These are phyloP conservation scores for Grapholita molesta DNA, from an alignment of 1,140 invertebrate genomes.

Conservation along the genomic window DNA sequence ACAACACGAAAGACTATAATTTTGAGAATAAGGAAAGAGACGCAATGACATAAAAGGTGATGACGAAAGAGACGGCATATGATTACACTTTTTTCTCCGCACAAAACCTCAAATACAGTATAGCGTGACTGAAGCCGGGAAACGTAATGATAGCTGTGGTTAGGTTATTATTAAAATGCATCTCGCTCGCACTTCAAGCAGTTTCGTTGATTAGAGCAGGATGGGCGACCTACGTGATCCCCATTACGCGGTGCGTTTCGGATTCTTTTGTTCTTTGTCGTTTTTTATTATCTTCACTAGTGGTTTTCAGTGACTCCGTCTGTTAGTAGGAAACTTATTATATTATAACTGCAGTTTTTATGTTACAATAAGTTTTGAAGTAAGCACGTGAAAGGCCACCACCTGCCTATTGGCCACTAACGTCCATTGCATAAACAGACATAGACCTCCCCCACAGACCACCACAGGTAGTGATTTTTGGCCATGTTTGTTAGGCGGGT, in stretches of 20 bases:
- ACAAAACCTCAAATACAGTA: slow-evolving; percentile 32
- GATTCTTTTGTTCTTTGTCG: slow-evolving; percentile 50
- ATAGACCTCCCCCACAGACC: no score
- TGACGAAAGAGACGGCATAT: slow-evolving; percentile 7
- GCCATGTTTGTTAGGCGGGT: no score
- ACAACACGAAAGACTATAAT: not conserved
- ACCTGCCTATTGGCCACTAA: no score
- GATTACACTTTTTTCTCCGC: slow-evolving; percentile 9
- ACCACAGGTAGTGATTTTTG: no score
- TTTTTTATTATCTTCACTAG: slow-evolving; percentile 29
- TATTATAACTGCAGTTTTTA: not conserved
- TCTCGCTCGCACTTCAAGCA: slow-evolving; percentile 49
- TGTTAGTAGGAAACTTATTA: not conserved
- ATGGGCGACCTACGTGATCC: slow-evolving; percentile 65
- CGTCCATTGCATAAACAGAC: no score
- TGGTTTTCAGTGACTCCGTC: not conserved
- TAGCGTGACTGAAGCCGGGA: slow-evolving; percentile 43
- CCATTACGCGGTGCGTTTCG: slow-evolving; percentile 62
- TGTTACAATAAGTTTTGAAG: slow-evolving; percentile 28
- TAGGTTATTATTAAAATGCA: slow-evolving; percentile 61
- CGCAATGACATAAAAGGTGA: not conserved
- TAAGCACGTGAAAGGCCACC: no score
- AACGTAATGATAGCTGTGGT: slow-evolving; percentile 70
- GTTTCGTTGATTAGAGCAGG: slow-evolving; percentile 49
- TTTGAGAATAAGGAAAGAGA: slow-evolving; percentile 1